phyloP scores from a whole-genome alignment of 2,888 invertebrate species.

The Cacoxenus indagator region DNA sequence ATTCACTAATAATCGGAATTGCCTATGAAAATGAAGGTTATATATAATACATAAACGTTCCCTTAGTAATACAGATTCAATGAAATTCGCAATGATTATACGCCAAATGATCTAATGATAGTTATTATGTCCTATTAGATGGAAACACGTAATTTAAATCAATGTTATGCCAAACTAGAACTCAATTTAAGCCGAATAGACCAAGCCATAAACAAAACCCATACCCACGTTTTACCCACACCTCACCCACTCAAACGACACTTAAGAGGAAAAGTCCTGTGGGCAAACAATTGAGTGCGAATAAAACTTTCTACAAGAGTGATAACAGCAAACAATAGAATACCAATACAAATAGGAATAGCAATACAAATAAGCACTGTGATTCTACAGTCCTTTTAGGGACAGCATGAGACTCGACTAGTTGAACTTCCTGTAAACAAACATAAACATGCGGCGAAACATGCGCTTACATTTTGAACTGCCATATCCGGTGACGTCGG shows the following conservation, averaged over 20 bases:
- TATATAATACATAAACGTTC: too few species aligned
- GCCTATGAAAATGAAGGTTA: too few species aligned
- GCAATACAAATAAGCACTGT: not conserved
- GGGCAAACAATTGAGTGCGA: constrained; percentile 67
- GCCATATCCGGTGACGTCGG: constrained; percentile 39
- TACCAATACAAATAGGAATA: constrained; percentile 7
- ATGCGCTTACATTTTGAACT: constrained; percentile 56
- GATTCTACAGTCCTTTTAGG: constrained; percentile 1
- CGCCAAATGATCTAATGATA: constrained; percentile 51
- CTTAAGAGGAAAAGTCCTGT: constrained; percentile 49
- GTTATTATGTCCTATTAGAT: constrained; percentile 54
- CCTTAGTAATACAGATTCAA: too few species aligned
- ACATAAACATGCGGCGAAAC: constrained; percentile 42
- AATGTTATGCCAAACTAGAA: constrained; percentile 52
- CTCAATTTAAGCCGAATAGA: constrained; percentile 43
- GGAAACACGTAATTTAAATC: constrained; percentile 62
- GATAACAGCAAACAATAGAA: constrained; percentile 47
- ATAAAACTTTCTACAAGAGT: constrained; percentile 57
- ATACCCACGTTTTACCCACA: not conserved
- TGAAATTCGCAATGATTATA: constrained; percentile 54
- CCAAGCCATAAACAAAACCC: not conserved
- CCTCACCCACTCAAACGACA: not conserved
- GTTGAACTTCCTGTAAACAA: not conserved
- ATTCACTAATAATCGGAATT: too few species aligned
- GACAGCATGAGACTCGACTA: not conserved